Base-by-base conservation (phyloP, 2,888 invertebrate genomes). In the Andrena trimmerana region DNA sequence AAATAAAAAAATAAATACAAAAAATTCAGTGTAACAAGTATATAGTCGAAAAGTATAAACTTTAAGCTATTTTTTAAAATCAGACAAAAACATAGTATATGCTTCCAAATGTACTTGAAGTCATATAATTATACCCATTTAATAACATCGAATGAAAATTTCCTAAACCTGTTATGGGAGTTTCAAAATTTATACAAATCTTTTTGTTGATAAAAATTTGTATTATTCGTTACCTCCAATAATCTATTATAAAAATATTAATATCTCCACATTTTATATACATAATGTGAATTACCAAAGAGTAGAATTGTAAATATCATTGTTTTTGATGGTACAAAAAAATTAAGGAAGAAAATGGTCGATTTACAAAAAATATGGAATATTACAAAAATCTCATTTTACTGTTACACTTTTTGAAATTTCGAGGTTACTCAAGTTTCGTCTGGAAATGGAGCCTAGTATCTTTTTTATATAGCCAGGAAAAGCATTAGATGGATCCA, bases 51-150 rank as follows among this genome's bases (percentile, higher is more conserved):
- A n/a, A 52, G 7, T 52, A n/a, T 20, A 7, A 7, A 52, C 20
- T n/a, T 20, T 52, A 20, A 52, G 52, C 20, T 42, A 57, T 27
- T 62, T 71, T 48, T 48, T 31, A 50, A 54, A 57, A 57, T 24
- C 3, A 24, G 27, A 24, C 27, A 57, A 57, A 54, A 57, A 27
- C 4, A 10, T 27, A 57, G 20, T 57, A 27, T 57, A 57, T 27
- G 13, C 27, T 27, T 57, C 24, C 5, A 4, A 27, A 27, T 57
- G 57, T 24, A 57, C 27, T 57, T 57, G 20, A 57, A 27, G 27
- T 24, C 57, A 57, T 57, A 57, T 57, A 57, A 27, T 27, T 57
- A 57, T 27, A 57, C 10, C 27, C 13, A 27, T 57, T 57, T 57
- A 27, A 27, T 57, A 27, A 57, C 20, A 10, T 8, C 54, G 27